Conservation (phyloP, 2,888 invertebrate species). For the Polylopha cassiicola region DNA sequence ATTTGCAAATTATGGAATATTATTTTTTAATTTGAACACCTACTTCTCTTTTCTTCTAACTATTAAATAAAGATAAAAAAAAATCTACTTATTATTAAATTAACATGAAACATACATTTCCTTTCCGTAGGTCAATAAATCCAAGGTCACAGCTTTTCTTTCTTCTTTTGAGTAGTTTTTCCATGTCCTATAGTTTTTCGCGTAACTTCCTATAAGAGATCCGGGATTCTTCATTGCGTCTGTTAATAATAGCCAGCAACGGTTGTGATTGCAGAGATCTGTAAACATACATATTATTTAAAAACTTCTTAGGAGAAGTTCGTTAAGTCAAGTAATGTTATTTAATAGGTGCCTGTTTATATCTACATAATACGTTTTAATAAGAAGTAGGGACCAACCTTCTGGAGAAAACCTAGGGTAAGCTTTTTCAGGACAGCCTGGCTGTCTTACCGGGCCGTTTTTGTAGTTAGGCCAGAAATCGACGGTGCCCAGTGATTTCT, state of each 20-base stretch:
- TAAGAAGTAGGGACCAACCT: too few species aligned
- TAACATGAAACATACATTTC: constrained; percentile 43
- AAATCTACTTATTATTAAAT: too few species aligned
- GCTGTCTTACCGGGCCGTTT: constrained; percentile 47
- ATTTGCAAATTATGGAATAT: too few species aligned
- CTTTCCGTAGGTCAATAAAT: constrained; percentile 37
- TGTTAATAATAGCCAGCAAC: constrained; percentile 49
- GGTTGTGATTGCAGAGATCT: constrained; percentile 65
- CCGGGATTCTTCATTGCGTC: constrained; percentile 51
- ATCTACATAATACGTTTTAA: too few species aligned
- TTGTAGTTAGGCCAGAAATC: constrained; percentile 67
- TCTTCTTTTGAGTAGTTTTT: constrained; percentile 45
- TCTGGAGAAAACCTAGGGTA: constrained; percentile 42
- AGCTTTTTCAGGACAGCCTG: constrained; percentile 45
- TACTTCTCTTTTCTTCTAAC: too few species aligned
- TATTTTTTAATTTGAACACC: too few species aligned
- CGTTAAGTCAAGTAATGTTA: too few species aligned
- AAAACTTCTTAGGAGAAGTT: too few species aligned
- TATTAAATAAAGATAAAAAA: background rate
- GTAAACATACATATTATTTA: too few species aligned
- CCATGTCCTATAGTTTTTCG: constrained; percentile 53
- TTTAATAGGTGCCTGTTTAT: too few species aligned
- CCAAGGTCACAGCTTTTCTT: constrained; percentile 38
- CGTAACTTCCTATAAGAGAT: constrained; percentile 48
- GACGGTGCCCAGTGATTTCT: constrained; percentile 44